A percentile compares a stretch with the other conserved stretches of the same genome.
Evolutionary conservation across 2,797 vertebrate genomes (phyloP).

Genomic region (Rhinoraja longicauda): DNA sequence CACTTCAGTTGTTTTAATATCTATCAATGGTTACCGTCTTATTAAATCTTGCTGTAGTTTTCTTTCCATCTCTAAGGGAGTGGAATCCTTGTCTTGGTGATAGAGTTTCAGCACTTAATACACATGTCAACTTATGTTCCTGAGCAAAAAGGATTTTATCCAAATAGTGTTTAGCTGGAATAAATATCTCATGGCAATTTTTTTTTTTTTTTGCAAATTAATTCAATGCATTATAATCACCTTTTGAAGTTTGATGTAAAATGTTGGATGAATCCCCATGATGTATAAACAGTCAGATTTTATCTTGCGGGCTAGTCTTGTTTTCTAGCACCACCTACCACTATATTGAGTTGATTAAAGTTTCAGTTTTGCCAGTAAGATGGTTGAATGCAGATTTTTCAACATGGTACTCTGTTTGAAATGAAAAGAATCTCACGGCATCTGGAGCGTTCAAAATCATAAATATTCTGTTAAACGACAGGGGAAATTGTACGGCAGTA

Average conservation of each 20-base stretch:
- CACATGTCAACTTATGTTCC: not conserved
- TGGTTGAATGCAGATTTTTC: not conserved
- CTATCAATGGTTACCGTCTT: not conserved
- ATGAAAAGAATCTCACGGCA: not conserved
- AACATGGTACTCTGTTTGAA: not conserved
- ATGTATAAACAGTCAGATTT: not conserved
- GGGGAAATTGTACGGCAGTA: too few relatives aligned
- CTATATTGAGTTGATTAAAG: not conserved
- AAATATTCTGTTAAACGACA: not conserved
- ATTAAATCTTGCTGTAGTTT: not conserved
- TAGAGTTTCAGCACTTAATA: not conserved
- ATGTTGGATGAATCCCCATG: not conserved
- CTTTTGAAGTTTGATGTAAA: not conserved
- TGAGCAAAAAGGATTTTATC: not conserved
- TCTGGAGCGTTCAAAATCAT: not conserved
- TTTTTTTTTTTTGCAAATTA: slow-evolving; percentile 17
- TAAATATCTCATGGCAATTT: not conserved
- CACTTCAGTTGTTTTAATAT: not conserved
- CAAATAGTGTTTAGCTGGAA: not conserved
- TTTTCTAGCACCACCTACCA: not conserved
- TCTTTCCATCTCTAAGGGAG: not conserved
- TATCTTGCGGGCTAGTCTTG: not conserved
- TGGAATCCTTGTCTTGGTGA: not conserved
- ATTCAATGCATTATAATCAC: not conserved
- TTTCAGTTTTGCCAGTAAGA: not conserved